Percentiles rank a stretch among this genome's conserved stretches.
Evolutionary conservation across 2,797 vertebrate species (phyloP).

Genomic region (Coregonus ussuriensis): DNA sequence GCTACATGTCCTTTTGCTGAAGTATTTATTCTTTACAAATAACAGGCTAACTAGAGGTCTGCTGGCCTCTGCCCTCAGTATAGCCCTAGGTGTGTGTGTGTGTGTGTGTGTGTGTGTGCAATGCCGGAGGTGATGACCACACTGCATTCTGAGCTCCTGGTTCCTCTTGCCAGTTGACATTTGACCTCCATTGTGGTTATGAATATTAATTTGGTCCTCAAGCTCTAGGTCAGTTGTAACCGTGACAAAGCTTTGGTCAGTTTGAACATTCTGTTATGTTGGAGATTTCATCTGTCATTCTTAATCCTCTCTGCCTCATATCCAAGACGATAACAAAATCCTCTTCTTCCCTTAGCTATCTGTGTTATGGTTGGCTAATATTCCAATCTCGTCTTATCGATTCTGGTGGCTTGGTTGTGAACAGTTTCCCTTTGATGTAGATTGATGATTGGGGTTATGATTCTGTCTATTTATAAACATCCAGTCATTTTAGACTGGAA

Average conservation of each 20-base stretch:
- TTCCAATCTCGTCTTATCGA: not conserved
- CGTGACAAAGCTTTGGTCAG: not conserved
- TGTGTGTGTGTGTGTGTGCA: not conserved
- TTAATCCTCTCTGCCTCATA: not conserved
- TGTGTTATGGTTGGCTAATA: not conserved
- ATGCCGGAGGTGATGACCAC: not conserved
- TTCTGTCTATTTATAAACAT: constrained; percentile 39
- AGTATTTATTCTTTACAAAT: constrained; percentile 30
- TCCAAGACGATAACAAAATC: not conserved
- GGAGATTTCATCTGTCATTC: not conserved
- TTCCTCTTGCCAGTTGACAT: not conserved
- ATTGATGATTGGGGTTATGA: constrained; percentile 49
- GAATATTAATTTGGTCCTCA: not conserved
- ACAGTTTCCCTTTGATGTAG: constrained; percentile 41
- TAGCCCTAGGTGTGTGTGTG: not conserved
- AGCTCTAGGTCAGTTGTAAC: not conserved
- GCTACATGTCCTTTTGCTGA: constrained; percentile 4
- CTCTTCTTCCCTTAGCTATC: constrained; percentile 1
- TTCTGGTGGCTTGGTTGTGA: constrained; percentile 24
- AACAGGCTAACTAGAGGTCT: constrained; percentile 16
- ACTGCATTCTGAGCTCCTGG: not conserved
- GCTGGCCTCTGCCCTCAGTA: not conserved
- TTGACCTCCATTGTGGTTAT: not conserved
- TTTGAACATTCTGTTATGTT: not conserved
- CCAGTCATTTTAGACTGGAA: constrained; percentile 62